These are phyloP conservation scores for Dasyornis broadbenti DNA, from an alignment of 2,113 vertebrate species.

Conservation along the genomic window DNA sequence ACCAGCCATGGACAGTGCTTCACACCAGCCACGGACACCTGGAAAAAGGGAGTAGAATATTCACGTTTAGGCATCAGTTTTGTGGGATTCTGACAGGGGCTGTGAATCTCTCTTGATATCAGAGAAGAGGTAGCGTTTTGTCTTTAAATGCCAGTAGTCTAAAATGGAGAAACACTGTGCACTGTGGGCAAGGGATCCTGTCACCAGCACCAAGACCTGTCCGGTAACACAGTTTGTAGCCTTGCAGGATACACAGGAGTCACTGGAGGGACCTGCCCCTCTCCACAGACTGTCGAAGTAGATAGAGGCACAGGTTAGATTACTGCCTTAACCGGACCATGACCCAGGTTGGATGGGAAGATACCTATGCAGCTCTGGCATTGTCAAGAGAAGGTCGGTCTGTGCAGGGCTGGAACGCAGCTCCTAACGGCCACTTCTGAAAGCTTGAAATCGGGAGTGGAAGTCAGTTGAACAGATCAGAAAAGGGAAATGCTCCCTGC, in stretches of 20 bases:
- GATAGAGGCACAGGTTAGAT: background rate
- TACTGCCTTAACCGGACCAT: background rate
- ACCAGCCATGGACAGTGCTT: background rate
- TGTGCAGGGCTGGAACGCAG: background rate
- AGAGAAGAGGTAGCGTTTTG: background rate
- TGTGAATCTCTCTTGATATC: background rate
- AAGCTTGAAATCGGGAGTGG: background rate
- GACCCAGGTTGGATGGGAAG: background rate
- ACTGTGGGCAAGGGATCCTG: background rate
- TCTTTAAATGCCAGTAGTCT: background rate
- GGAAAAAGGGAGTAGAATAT: background rate
- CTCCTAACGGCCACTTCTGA: background rate
- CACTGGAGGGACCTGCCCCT: background rate
- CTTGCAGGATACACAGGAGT: background rate
- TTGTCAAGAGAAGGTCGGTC: background rate
- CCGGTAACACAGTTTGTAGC: background rate
- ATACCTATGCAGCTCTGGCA: accelerated
- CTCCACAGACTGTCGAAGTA: background rate
- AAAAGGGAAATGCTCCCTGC: background rate
- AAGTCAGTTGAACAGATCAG: background rate
- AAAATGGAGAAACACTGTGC: background rate
- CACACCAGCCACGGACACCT: background rate
- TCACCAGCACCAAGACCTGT: background rate
- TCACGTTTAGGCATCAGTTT: background rate
- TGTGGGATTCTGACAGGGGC: background rate